Evolutionary conservation across 2,888 invertebrate genomes (phyloP).

Genomic region (Amblyjoppa proteus): DNA sequence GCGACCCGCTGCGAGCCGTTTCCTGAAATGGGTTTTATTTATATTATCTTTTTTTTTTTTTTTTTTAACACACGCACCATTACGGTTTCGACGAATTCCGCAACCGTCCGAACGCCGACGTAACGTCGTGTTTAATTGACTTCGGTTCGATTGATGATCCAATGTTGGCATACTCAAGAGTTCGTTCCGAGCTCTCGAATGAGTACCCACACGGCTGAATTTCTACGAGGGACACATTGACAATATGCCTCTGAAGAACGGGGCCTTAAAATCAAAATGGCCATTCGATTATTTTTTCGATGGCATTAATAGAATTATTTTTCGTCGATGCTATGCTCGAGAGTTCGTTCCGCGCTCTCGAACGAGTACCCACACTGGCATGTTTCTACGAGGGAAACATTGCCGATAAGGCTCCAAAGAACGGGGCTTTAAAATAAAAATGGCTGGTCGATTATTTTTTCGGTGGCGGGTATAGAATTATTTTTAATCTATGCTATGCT

Average conservation of each 20-base stretch:
- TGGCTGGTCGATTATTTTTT: neutral
- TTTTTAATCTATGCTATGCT: neutral
- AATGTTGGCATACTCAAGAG: neutral
- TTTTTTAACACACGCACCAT: constrained; percentile 22
- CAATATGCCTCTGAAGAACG: neutral
- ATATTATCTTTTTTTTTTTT: constrained; percentile 26
- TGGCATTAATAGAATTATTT: neutral
- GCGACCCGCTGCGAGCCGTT: constrained; percentile 58
- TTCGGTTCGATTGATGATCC: neutral
- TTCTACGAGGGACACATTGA: neutral
- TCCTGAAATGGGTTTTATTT: constrained; percentile 50
- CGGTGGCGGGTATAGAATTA: neutral
- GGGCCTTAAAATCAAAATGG: neutral
- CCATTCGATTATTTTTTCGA: neutral
- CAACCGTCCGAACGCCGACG: neutral
- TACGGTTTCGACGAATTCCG: constrained; percentile 7
- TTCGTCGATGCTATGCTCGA: neutral
- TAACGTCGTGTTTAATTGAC: neutral
- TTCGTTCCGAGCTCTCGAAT: neutral
- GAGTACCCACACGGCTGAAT: neutral
- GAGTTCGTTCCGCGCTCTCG: neutral
- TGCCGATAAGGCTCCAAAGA: neutral
- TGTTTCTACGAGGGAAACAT: neutral
- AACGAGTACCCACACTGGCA: constrained; percentile 2
- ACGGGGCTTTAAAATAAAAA: neutral